Percentiles rank a stretch among this genome's conserved stretches.
Conservation (phyloP, 2,797 vertebrate genomes). For the Distichodus sexfasciatus region DNA sequence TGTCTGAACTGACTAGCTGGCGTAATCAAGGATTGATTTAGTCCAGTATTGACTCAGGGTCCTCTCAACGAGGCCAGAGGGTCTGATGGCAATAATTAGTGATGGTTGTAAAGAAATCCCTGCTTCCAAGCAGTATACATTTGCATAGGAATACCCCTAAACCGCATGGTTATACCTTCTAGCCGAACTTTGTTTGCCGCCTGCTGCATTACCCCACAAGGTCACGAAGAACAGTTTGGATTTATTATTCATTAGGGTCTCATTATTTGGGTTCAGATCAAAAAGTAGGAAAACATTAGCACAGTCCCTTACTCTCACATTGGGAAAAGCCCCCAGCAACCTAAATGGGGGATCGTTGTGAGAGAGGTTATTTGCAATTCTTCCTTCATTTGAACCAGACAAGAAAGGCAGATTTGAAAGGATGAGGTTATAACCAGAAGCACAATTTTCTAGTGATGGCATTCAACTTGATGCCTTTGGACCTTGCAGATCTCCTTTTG, state of each 20-base stretch:
- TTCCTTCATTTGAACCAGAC: conserved; percentile 17
- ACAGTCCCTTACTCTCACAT: conserved; percentile 8
- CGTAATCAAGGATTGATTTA: conserved; percentile 57
- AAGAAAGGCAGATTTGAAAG: background rate
- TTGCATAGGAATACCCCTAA: conserved; percentile 1
- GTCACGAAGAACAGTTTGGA: conserved; percentile 46
- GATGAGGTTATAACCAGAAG: background rate
- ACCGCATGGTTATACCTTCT: background rate
- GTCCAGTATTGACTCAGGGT: conserved; percentile 58
- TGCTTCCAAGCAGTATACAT: background rate
- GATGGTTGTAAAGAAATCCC: background rate
- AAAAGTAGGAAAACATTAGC: conserved; percentile 54
- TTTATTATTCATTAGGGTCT: conserved; percentile 60
- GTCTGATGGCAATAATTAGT: conserved; percentile 49
- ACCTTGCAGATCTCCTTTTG: too few relatives aligned
- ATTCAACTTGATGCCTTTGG: background rate
- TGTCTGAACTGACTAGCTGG: conserved; percentile 41
- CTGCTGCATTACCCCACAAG: conserved; percentile 32
- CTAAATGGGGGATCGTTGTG: conserved; percentile 13
- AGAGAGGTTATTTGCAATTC: conserved; percentile 11
- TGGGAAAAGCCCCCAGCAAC: conserved; percentile 29
- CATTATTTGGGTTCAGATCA: conserved; percentile 57
- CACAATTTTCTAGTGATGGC: conserved; percentile 25
- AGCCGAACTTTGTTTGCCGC: background rate
- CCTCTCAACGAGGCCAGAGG: conserved; percentile 44